Evolutionary conservation across 1,140 invertebrate species (phyloP).

Genomic region (Lordiphosa mommai): DNA sequence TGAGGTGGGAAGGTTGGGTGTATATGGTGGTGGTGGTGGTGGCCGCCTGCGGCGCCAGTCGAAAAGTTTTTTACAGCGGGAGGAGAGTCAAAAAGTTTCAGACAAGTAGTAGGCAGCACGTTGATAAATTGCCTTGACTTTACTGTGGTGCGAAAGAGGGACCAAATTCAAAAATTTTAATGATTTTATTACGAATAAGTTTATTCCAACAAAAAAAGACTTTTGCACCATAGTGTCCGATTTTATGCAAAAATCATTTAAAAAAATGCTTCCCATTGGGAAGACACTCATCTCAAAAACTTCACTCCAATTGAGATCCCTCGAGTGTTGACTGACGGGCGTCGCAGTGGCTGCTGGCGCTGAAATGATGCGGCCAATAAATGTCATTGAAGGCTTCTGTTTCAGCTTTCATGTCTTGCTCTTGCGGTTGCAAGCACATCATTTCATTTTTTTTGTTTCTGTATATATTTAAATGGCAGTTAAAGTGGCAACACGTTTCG

Average conservation of each 20-base stretch:
- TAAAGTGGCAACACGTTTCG: constrained; percentile 76
- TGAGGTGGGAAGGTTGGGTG: constrained; percentile 26
- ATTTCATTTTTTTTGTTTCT: constrained; percentile 27
- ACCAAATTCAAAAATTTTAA: background rate
- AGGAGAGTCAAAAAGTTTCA: constrained; percentile 44
- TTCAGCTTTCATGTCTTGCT: constrained; percentile 60
- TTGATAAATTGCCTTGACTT: constrained; percentile 67
- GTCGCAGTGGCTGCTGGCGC: constrained; percentile 21
- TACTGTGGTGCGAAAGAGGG: background rate
- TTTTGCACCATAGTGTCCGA: constrained; percentile 39
- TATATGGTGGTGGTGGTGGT: constrained; percentile 22
- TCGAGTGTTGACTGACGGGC: constrained; percentile 66
- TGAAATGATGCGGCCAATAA: constrained; percentile 77
- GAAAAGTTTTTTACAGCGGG: constrained; percentile 49
- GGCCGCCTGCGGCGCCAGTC: constrained; percentile 51
- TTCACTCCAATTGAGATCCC: constrained; percentile 49
- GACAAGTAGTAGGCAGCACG: constrained; percentile 68
- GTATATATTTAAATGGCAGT: constrained; percentile 74
- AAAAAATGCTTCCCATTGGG: constrained; percentile 33
- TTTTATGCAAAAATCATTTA: constrained; percentile 65
- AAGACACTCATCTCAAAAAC: constrained; percentile 25
- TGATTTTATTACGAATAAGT: background rate
- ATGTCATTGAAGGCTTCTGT: constrained; percentile 51
- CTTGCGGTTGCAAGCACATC: too few relatives aligned
- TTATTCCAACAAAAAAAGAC: too few relatives aligned